These are phyloP conservation scores for Erinaceus europaeus DNA, from an alignment of 2,113 vertebrate genomes.

Conservation along the genomic window DNA sequence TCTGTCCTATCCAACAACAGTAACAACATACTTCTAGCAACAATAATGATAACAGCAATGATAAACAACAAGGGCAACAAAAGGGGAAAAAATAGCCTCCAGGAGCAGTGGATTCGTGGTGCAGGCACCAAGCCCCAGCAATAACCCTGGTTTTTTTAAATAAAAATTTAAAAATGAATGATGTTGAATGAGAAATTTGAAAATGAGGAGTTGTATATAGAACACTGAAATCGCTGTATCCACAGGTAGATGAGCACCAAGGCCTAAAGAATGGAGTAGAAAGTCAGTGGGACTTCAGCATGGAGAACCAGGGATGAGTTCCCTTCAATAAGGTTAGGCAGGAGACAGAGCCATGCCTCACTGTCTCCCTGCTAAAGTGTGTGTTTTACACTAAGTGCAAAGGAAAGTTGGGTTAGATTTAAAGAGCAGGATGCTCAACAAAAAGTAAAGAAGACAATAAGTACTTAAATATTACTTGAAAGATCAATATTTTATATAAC, in stretches of 20 bases:
- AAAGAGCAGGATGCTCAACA: background rate
- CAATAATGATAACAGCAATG: no score
- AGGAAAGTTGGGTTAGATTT: background rate
- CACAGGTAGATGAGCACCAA: fast-evolving
- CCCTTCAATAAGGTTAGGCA: background rate
- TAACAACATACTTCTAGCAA: no score
- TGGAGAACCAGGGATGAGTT: background rate
- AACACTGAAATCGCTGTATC: background rate
- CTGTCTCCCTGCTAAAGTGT: no score
- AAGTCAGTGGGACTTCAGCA: fast-evolving
- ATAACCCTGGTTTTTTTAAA: no score
- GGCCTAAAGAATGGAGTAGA: background rate
- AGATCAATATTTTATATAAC: background rate
- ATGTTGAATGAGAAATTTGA: background rate
- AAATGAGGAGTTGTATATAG: background rate
- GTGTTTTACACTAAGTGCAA: background rate
- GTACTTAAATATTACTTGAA: background rate
- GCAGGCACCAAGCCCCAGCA: no score
- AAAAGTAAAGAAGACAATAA: background rate
- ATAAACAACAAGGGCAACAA: no score
- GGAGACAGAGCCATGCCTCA: background rate
- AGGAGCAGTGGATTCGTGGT: no score
- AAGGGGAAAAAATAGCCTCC: no score
- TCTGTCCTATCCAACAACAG: no score
- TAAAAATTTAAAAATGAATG: background rate